Conservation (phyloP, 2,113 vertebrate genomes). For the Notiomystis cincta region DNA sequence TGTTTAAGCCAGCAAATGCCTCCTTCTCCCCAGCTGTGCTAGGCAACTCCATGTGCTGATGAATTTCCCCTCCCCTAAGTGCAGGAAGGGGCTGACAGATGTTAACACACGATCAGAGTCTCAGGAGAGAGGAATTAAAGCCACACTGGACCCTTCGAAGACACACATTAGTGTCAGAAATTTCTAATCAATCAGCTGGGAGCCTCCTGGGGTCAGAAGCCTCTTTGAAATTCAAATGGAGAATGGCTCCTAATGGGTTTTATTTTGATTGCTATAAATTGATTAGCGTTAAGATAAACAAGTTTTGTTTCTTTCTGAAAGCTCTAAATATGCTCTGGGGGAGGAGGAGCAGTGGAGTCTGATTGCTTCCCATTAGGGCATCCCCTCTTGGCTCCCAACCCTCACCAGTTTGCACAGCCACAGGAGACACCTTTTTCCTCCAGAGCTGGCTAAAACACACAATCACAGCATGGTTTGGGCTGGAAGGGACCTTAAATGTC, state of each 20-base stretch:
- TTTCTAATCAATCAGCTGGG: constrained; percentile 74
- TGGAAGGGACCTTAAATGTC: not conserved
- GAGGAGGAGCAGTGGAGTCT: not conserved
- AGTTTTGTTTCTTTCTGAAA: constrained; percentile 59
- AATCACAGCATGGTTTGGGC: not conserved
- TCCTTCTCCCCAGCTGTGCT: constrained; percentile 63
- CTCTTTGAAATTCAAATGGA: constrained; percentile 61
- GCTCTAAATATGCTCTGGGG: constrained; percentile 55
- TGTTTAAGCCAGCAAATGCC: constrained; percentile 48
- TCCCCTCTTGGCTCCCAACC: not conserved
- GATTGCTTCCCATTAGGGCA: not conserved
- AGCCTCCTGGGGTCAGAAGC: constrained; percentile 67
- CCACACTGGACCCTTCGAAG: constrained; percentile 56
- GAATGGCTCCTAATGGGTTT: constrained; percentile 73
- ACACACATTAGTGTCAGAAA: constrained; percentile 76
- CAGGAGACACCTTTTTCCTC: not conserved
- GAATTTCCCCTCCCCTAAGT: constrained; percentile 33
- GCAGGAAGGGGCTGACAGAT: constrained; percentile 66
- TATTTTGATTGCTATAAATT: constrained; percentile 76
- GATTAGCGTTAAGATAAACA: constrained; percentile 65
- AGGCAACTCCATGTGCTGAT: constrained; percentile 28
- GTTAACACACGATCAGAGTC: constrained; percentile 64
- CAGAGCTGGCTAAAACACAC: not conserved
- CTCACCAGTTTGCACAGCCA: not conserved
- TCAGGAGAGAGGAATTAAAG: constrained; percentile 62